A percentile compares a stretch with the other conserved stretches of the same genome.
These are phyloP conservation scores for Melanotaenia pygmaea DNA, from an alignment of 2,797 vertebrate genomes.

Conservation along the genomic window DNA sequence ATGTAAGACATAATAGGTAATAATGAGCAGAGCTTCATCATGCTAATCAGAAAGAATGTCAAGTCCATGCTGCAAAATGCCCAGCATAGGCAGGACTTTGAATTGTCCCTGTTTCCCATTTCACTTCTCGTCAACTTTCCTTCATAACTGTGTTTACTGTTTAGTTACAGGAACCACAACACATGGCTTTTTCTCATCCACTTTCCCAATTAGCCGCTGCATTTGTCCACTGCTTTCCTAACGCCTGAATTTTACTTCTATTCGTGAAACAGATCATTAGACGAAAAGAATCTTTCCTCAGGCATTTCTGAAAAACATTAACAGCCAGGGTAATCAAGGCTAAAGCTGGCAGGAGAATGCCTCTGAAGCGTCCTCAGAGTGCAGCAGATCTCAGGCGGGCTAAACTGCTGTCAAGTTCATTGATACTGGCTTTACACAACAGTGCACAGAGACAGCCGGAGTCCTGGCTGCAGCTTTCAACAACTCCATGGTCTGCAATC, in stretches of 20 bases:
- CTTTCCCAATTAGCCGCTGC: background rate
- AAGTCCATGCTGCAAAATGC: constrained; percentile 22
- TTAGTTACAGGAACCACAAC: background rate
- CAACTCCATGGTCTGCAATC: constrained; percentile 61
- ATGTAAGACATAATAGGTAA: background rate
- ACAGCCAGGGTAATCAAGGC: constrained; percentile 51
- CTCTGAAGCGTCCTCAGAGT: constrained; percentile 64
- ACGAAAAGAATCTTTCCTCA: constrained; percentile 9
- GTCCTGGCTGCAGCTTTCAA: constrained; percentile 64
- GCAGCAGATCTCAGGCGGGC: constrained; percentile 61
- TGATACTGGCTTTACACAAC: constrained; percentile 71
- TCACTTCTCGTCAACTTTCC: constrained; percentile 23
- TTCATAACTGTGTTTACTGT: constrained; percentile 22
- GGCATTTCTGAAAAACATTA: constrained; percentile 34
- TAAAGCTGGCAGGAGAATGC: constrained; percentile 44
- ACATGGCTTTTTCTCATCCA: background rate
- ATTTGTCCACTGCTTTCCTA: constrained; percentile 3
- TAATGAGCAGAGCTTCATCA: background rate
- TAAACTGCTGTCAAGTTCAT: constrained; percentile 81
- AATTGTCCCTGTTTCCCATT: constrained; percentile 28
- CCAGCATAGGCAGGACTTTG: constrained; percentile 6
- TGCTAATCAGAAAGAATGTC: background rate
- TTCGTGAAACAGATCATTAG: constrained; percentile 22
- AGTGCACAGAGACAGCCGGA: constrained; percentile 68
- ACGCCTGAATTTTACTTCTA: constrained; percentile 2